phyloP scores from a whole-genome alignment of 2,797 vertebrate genomes.

The Sternotherus odoratus region DNA sequence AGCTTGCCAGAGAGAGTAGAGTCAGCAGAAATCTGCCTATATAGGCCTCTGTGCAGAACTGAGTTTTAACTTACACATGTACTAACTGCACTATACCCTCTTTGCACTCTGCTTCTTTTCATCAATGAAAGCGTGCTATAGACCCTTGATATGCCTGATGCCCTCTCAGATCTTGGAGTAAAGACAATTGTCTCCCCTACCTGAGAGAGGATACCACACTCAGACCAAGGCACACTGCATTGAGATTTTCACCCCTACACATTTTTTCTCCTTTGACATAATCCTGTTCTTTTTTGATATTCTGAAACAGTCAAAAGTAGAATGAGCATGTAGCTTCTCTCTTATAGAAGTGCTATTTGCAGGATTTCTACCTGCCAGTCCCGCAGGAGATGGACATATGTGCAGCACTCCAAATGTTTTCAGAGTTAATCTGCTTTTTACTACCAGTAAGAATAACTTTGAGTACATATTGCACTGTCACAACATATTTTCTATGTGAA shows the following conservation, averaged over 20 bases:
- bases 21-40: not conserved
- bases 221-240: accelerated
- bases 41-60: slow-evolving; percentile 17
- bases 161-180: slow-evolving; percentile 2
- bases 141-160: not conserved
- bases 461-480: slow-evolving; percentile 69
- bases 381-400: not conserved
- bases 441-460: slow-evolving; percentile 73
- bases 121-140: not conserved
- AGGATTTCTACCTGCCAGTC: slow-evolving; percentile 41
- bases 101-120: slow-evolving; percentile 13
- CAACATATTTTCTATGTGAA: slow-evolving; percentile 58
- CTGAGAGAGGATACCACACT: not conserved
- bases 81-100: slow-evolving; percentile 38
- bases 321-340: slow-evolving; percentile 1
- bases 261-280: not conserved
- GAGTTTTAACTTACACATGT: not conserved
- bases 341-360: not conserved
- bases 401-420: slow-evolving; percentile 51
- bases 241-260: not conserved
- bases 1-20: not conserved
- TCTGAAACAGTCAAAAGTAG: not conserved
- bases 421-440: slow-evolving; percentile 69
- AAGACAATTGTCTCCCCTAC: not conserved
- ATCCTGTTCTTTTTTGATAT: not conserved